Evolutionary conservation across 2,797 vertebrate species (phyloP), one percentile per base, ranked within the genome.

Genomic region (Eulemur mongoz): DNA sequence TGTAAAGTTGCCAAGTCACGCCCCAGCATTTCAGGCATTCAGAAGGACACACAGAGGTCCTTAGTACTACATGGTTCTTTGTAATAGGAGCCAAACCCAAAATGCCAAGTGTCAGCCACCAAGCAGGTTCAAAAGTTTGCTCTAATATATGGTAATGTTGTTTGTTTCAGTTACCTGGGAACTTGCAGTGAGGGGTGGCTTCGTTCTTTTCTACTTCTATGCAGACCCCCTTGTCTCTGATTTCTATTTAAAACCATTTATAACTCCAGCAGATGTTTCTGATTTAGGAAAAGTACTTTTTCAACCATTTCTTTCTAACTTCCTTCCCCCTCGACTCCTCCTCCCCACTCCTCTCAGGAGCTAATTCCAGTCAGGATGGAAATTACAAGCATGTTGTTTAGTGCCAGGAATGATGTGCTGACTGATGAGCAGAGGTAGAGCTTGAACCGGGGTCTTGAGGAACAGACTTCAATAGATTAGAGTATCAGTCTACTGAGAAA

Each of bases 241-340:
- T 97, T 98, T 97, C 97, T 97, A 89, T 95, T 95, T 98, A 98
- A 97, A 98, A 97, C 98, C 98, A 93, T 96, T 98, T 97, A 97
- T 95, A 97, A 96, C 91, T 98, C 65, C 48, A 91, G 95, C 98
- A 99, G 97, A 89, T 98, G 98, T 98, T 99, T 98, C 95, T 96
- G 98, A 98, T 99, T 98, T 98, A 96, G 89, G 96, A 97, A 82
- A 95, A 96, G 96, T 96, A 98, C 84, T 95, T 98, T 98, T 95
- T 32, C 22, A 98, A 96, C 93, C 63, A 61, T 93, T 98, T 97
- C 95, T 97, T 93, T 91, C 95, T 94, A 86, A 91, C 81, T 97
- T 94, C 93, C 87, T 98, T 84, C 70, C 94, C 96, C n/a, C 50
- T 25, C 13, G 15, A 5, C 43, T 52, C 67, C 48, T 89, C 90